Base-by-base conservation (phyloP, 2,888 invertebrate species). In the Pristionchus exspectatus region DNA sequence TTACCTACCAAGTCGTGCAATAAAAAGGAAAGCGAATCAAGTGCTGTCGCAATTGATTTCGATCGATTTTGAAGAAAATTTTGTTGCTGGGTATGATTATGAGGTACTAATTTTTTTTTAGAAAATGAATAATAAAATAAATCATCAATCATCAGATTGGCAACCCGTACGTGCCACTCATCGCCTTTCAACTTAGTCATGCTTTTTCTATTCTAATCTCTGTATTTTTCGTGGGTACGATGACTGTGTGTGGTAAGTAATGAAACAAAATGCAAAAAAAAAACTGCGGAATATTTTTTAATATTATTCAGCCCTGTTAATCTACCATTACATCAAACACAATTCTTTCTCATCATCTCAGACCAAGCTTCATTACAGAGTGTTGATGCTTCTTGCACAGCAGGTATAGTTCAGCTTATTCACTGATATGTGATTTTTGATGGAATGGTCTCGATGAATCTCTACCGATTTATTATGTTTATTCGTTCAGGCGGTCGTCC, bases 71-170 rank as follows among this genome's bases (percentile, higher is more conserved):
- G 24, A 27, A n/a, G 44, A 77, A 9, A 5, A 77, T 30, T 77
- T 77, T n/a, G 44, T 77, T 44, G 77, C 12, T 44, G 77, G 77
- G 24, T 77, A 44, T 77, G 77, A 77, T 44, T 77, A 44, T 77
- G 24, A 77, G 38, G 77, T 38, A 72, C n/a, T 2, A 33, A 2
- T 77, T 24, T 0, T 77, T 14, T 44, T 44, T 16, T 74, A 33
- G 2, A 18, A 12, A 24, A 72, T 72, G 1, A 3, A 10, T 2
- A 12, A 33, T 2, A 24, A 2, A 72, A 72, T 2, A 74, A 77
- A 30, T 21, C 21, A 38, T 77, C 7, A 7, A 44, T 77, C 1
- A 50, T 50, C 44, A 77, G 77, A 77, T 77, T 16, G 77, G 77
- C n/a, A 18, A 77, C 16, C 77, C 77, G 2, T 77, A 44, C 44